phyloP scores from a whole-genome alignment of 2,113 vertebrate species.

The Ictalurus furcatus region DNA sequence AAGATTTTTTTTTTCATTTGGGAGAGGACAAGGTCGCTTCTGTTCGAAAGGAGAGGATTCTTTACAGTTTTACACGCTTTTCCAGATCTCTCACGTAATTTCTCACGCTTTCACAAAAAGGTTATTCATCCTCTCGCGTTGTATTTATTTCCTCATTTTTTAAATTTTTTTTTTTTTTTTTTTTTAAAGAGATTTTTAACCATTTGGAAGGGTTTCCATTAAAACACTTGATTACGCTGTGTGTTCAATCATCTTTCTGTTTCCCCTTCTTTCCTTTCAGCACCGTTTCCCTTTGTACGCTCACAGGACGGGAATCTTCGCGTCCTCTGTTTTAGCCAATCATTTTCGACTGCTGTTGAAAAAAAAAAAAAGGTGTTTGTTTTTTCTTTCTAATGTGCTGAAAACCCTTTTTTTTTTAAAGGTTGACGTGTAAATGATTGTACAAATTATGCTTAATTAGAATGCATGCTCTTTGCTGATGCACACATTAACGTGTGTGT shows the following conservation, averaged over 20 bases:
- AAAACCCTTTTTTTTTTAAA: conserved; percentile 28
- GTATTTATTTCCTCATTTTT: neutral
- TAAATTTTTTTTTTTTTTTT: neutral
- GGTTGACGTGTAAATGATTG: conserved; percentile 52
- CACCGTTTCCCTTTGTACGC: neutral
- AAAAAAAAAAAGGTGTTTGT: conserved; percentile 10
- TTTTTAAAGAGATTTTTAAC: neutral
- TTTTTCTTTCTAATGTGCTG: neutral
- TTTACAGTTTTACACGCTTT: neutral
- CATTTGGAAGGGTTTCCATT: neutral
- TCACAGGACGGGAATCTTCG: too few species aligned
- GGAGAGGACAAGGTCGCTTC: neutral
- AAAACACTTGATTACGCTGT: neutral
- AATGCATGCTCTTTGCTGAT: conserved; percentile 55
- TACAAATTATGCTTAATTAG: conserved; percentile 49
- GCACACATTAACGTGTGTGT: conserved; percentile 45
- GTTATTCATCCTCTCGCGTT: neutral
- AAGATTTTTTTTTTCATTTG: neutral
- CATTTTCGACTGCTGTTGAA: conserved; percentile 8
- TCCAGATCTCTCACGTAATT: neutral
- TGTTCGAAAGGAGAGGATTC: neutral
- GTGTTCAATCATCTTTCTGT: neutral
- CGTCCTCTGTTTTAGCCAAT: neutral
- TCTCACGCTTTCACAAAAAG: neutral
- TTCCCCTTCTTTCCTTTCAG: neutral